Percentiles rank a stretch among this genome's conserved stretches.
These are phyloP conservation scores for Microcebus ravelobensis DNA, from an alignment of 2,113 vertebrate genomes.

Conservation along the genomic window DNA sequence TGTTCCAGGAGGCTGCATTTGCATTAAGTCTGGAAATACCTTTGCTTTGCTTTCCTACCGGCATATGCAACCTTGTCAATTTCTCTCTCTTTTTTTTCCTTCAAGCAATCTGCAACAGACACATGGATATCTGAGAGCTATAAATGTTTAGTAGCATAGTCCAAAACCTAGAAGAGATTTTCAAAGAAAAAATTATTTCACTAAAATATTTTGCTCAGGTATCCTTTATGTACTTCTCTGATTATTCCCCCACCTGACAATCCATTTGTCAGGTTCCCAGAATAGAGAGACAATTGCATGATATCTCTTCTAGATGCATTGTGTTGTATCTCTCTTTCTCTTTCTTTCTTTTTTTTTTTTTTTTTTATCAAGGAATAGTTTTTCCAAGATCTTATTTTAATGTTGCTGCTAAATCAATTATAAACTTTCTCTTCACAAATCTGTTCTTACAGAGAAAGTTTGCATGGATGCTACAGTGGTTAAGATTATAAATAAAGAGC, in stretches of 20 bases:
- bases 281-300: not conserved
- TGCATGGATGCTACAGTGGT: not conserved
- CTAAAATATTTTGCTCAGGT: not conserved
- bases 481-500: not conserved
- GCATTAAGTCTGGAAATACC: not conserved
- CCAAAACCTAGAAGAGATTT: not conserved
- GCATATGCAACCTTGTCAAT: not conserved
- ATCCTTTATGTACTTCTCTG: not conserved
- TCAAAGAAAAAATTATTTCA: not conserved
- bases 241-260: not conserved
- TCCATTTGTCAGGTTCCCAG: not conserved
- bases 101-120: not conserved
- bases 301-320: not conserved
- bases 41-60: constrained; percentile 5
- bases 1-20: not conserved
- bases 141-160: constrained; percentile 34
- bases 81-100: not conserved
- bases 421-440: not conserved
- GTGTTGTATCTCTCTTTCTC: not conserved
- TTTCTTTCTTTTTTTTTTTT: not conserved
- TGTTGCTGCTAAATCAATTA: not conserved
- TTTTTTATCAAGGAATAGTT: not conserved
- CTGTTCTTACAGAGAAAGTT: not conserved
- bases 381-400: not conserved
- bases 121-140: not conserved